Conservation (phyloP, 92 coral and sea anemone species). For the Heteractis magnifica region DNA sequence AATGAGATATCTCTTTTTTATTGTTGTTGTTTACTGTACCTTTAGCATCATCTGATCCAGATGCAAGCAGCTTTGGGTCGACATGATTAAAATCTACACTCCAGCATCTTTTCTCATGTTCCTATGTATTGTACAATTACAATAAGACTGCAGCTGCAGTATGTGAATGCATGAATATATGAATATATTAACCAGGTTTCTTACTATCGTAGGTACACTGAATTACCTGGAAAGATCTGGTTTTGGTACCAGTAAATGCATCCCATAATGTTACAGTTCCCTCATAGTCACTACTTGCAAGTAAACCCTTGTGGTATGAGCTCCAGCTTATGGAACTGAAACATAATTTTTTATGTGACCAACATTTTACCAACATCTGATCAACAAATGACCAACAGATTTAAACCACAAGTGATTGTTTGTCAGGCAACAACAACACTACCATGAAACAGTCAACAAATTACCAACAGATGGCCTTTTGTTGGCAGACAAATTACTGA, state of each 20-base stretch:
- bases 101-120: constrained; percentile 98
- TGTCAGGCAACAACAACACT: too few species aligned
- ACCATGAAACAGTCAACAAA: too few species aligned
- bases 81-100: constrained; percentile 98
- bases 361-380: too few species aligned
- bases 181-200: too few species aligned
- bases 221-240: constrained; percentile 88
- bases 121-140: constrained; percentile 35
- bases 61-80: constrained; percentile 93
- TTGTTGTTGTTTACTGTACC: constrained; percentile 36
- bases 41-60: constrained; percentile 98
- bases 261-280: constrained; percentile 99
- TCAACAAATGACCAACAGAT: too few species aligned
- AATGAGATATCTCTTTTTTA: too few species aligned
- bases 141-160: background rate
- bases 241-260: constrained; percentile 92
- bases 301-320: constrained; percentile 91
- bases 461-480: too few species aligned
- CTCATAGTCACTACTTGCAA: constrained; percentile 98
- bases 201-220: too few species aligned
- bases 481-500: too few species aligned
- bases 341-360: background rate
- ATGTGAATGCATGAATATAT: too few species aligned
- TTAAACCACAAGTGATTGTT: too few species aligned
- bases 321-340: constrained; percentile 94